A percentile compares a stretch with the other conserved stretches of the same genome.
phyloP scores from a whole-genome alignment of 2,797 vertebrate genomes.

The Phaenicophaeus curvirostris region DNA sequence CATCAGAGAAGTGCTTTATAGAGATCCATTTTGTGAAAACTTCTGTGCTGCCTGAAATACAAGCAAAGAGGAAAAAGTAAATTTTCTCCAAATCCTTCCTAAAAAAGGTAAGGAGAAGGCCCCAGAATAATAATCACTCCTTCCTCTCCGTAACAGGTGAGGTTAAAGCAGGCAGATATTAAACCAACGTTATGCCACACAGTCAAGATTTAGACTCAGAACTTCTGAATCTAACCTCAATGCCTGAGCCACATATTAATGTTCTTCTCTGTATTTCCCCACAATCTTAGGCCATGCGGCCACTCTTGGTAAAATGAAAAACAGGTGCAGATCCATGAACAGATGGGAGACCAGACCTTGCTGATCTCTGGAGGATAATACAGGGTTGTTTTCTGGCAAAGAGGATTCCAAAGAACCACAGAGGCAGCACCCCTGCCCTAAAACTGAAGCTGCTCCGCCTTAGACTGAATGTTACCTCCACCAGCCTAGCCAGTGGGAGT shows the following conservation, averaged over 20 bases:
- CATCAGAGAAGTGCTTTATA: background rate
- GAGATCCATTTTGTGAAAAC: background rate
- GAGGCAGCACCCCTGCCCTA: slow-evolving; percentile 39
- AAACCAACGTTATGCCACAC: background rate
- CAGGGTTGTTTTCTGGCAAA: slow-evolving; percentile 34
- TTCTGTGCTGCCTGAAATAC: background rate
- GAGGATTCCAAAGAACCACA: slow-evolving; percentile 52
- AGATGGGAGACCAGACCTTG: slow-evolving; percentile 58
- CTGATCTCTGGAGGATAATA: slow-evolving; percentile 54
- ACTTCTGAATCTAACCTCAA: background rate
- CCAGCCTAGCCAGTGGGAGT: slow-evolving; percentile 9
- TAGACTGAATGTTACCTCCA: slow-evolving; percentile 7
- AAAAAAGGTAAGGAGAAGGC: background rate
- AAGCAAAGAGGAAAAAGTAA: background rate
- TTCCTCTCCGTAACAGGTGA: background rate
- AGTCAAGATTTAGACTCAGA: background rate
- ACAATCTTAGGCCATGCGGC: background rate
- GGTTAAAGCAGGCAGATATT: background rate
- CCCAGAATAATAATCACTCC: background rate
- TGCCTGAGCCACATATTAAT: background rate
- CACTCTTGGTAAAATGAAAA: slow-evolving; percentile 54
- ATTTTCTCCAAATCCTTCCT: background rate
- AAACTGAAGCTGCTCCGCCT: slow-evolving; percentile 41
- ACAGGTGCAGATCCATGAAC: slow-evolving; percentile 57
- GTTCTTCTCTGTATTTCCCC: background rate